Evolutionary conservation across 2,888 invertebrate genomes (phyloP).

Genomic region (Agonum fuliginosum): DNA sequence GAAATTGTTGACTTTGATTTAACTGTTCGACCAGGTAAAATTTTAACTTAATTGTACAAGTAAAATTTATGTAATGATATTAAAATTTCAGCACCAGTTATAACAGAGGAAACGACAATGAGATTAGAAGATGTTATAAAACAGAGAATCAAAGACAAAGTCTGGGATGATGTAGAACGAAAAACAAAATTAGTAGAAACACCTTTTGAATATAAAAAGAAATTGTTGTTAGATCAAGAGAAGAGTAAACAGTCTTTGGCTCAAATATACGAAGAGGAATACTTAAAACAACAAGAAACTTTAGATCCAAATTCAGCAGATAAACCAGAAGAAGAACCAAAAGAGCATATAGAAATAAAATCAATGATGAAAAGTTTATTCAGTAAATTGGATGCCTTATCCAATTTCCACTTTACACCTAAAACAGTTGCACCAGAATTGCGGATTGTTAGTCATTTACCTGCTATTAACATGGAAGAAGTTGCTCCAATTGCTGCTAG

Average conservation of each 20-base stretch:
- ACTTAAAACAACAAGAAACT: slow-evolving; percentile 80
- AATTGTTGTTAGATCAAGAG: slow-evolving; percentile 91
- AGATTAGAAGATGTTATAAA: slow-evolving; percentile 93
- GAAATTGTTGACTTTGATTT: slow-evolving; percentile 94
- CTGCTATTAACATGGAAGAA: slow-evolving; percentile 95
- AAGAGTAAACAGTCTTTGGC: slow-evolving; percentile 95
- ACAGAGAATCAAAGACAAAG: slow-evolving; percentile 93
- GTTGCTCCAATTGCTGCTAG: slow-evolving; percentile 93
- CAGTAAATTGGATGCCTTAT: slow-evolving; percentile 90
- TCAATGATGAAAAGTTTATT: slow-evolving; percentile 86
- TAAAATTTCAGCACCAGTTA: slow-evolving; percentile 82
- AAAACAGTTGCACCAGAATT: slow-evolving; percentile 89
- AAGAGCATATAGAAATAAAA: slow-evolving; percentile 86
- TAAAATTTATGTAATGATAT: not conserved
- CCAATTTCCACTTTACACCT: slow-evolving; percentile 96
- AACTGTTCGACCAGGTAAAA: slow-evolving; percentile 80
- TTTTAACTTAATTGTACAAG: not conserved
- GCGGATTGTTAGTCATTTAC: slow-evolving; percentile 92
- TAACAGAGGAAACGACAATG: slow-evolving; percentile 92
- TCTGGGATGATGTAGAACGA: slow-evolving; percentile 94
- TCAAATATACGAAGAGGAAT: slow-evolving; percentile 95
- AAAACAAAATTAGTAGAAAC: slow-evolving; percentile 90
- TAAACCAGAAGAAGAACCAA: slow-evolving; percentile 80
- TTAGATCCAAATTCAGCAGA: slow-evolving; percentile 76
- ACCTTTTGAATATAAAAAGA: slow-evolving; percentile 89